Base-by-base conservation (phyloP, 2,797 vertebrate species). In the Leuciscus waleckii region DNA sequence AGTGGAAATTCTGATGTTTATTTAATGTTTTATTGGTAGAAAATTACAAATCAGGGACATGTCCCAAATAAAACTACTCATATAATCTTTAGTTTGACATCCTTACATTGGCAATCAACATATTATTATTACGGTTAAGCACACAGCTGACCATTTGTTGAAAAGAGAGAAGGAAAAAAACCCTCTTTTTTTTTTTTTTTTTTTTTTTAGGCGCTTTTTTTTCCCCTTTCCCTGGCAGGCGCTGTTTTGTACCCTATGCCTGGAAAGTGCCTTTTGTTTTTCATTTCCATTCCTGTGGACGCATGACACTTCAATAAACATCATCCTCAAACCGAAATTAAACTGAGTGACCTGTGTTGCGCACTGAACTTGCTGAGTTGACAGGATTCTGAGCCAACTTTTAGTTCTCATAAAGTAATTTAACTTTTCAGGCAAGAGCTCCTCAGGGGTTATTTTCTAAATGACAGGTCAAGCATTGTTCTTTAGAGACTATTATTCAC, bases 281-380 rank as follows among this genome's bases (percentile, higher is more conserved):
- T 23, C 35, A 67, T 85, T 86, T 83, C 81, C 68, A 85, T 85
- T 85, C 43, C 79, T 85, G 77, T 84, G 68, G 63, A 77, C 16
- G 41, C 58, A 84, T 81, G 43, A 84, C 65, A 83, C 80, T 79
- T 74, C 26, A 71, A 83, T 89, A 86, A 87, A 90, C 82, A 83
- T 86, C 80, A 79, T 86, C 63, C 37, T 79, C 71, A 87, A 68
- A 77, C 68, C 19, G 7, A 76, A 77, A 49, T 46, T 82, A 84
- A 83, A 89, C 87, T 83, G 63, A 5, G 43, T 88, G 87, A 88
- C 87, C 87, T 84, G 19, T 63, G 65, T 29, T 26, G 46, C 29
- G 9, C 56, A 32, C 68, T 49, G 21, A 61, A 51, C 49, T 69
- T 78, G 87, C 75, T 35, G 88, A 85, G 43, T 71, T 70, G 51